Percentiles rank a stretch among this genome's conserved stretches.
Evolutionary conservation across 53 echinoderm and acorn worm species (phyloP).

Genomic region (Crossaster papposus): DNA sequence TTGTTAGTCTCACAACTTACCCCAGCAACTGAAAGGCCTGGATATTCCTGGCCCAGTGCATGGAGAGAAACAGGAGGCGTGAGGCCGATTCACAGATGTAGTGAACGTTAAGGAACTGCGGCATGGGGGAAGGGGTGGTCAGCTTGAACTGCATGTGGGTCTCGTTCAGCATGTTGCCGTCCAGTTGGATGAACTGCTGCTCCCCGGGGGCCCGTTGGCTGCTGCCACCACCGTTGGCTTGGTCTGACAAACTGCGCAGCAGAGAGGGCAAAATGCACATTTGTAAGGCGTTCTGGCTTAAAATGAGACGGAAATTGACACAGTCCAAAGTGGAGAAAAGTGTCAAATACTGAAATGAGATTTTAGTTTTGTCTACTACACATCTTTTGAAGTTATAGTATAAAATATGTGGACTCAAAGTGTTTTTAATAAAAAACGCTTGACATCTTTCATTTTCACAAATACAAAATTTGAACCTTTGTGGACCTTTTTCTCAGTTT

Average conservation of each 20-base stretch:
- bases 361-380: too few species aligned
- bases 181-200: slow-evolving; percentile 80
- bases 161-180: slow-evolving; percentile 90
- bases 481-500: too few species aligned
- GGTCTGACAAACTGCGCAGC: slow-evolving; percentile 60
- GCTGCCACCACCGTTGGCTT: slow-evolving; percentile 73
- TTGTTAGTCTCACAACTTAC: slow-evolving; percentile 48
- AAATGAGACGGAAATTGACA: too few species aligned
- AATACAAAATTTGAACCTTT: too few species aligned
- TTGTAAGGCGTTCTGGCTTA: too few species aligned
- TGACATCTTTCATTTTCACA: too few species aligned
- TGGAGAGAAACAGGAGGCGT: slow-evolving; percentile 93
- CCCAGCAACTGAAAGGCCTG: slow-evolving; percentile 93
- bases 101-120: slow-evolving; percentile 99
- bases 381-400: too few species aligned
- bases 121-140: slow-evolving; percentile 99
- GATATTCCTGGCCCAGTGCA: slow-evolving; percentile 99
- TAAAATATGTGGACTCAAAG: too few species aligned
- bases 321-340: too few species aligned
- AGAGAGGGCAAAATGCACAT: background rate
- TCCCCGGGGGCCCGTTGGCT: slow-evolving; percentile 50
- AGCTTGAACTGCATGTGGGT: slow-evolving; percentile 97
- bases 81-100: slow-evolving; percentile 99
- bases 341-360: too few species aligned
- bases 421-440: too few species aligned